Percentiles rank a stretch among this genome's conserved stretches.
These are phyloP conservation scores for Tetrapedia diversipes DNA, from an alignment of 2,888 invertebrate species.

Conservation along the genomic window DNA sequence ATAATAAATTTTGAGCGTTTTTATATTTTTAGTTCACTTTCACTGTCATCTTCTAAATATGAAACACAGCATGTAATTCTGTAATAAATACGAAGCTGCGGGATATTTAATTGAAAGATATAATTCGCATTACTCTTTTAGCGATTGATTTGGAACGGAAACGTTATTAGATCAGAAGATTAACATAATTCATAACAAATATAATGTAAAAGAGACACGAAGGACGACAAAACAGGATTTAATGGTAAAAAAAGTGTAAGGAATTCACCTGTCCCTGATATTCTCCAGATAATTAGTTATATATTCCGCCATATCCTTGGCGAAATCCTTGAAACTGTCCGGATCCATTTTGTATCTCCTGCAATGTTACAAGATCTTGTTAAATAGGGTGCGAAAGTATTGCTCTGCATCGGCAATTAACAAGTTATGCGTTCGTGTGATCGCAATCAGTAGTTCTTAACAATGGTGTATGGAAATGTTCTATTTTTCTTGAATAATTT, in stretches of 20 bases:
- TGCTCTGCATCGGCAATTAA: background rate
- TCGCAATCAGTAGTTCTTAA: background rate
- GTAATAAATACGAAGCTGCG: too few species aligned
- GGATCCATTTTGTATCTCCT: slow-evolving; percentile 87
- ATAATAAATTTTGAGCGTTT: background rate
- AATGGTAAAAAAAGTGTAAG: background rate
- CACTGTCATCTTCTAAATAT: background rate
- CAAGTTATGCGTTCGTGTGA: background rate
- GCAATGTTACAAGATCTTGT: slow-evolving; percentile 9
- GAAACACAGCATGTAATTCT: too few species aligned
- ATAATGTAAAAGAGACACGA: background rate
- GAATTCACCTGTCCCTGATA: slow-evolving; percentile 92
- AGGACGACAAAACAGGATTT: slow-evolving; percentile 17
- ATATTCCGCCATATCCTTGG: slow-evolving; percentile 97
- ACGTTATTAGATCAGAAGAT: background rate
- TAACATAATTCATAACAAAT: background rate
- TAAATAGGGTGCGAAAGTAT: slow-evolving; percentile 19
- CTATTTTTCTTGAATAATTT: background rate
- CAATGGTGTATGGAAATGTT: background rate
- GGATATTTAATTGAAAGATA: background rate
- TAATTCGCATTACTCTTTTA: background rate
- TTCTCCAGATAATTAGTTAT: slow-evolving; percentile 97
- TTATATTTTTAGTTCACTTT: background rate
- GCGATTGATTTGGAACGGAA: background rate
- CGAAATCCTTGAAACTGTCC: slow-evolving; percentile 92